Evolutionary conservation across 2,888 invertebrate species (phyloP), one percentile per base, ranked within the genome.

Genomic region (Beris morrisii): DNA sequence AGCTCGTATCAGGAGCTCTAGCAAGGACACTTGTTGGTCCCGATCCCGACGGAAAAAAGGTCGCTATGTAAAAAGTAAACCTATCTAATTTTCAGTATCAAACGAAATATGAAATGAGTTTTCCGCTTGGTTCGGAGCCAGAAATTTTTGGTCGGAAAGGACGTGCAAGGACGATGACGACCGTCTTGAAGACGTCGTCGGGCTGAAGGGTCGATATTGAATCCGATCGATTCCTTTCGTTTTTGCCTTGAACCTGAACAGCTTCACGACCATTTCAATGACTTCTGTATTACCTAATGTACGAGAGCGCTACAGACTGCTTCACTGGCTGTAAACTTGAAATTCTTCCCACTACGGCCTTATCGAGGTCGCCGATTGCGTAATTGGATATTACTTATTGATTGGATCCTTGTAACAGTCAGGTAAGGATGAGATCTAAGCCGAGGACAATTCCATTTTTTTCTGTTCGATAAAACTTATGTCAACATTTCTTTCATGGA

Each of bases 41-140:
- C n/a, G 12, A 46, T 48, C 12, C 12, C 5, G 46, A 59, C 6
- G 13, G 15, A 30, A 30, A 48, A 31, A 9, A 59, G 2, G 58
- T 46, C 31, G 52, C 52, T 28, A n/a, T n/a, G 43, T 61, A 52
- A 61, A 50, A 46, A 48, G 31, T 13, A 52, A 61, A 32, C 38
- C 50, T 61, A 50, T 61, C 61, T 61, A 61, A 61, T 68, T 67
- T 66, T 57, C 50, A 63, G 54, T 50, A 68, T 54, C 56, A 68
- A 63, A 55, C 65, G 65, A 68, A 68, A 68, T 66, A 63, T 66
- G 65, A 68, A 68, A 68, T 65, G 65, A 68, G 65, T 68, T 65
- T 68, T 56, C 53, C 52, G 56, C 61, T 61, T 22, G 13, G 22
- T 28, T 46, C 38, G 5, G 38, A 5, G 38, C 9, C 38, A 5